These are phyloP conservation scores for Heliconius hewitsoni DNA, from an alignment of 1,140 invertebrate genomes.

Conservation along the genomic window DNA sequence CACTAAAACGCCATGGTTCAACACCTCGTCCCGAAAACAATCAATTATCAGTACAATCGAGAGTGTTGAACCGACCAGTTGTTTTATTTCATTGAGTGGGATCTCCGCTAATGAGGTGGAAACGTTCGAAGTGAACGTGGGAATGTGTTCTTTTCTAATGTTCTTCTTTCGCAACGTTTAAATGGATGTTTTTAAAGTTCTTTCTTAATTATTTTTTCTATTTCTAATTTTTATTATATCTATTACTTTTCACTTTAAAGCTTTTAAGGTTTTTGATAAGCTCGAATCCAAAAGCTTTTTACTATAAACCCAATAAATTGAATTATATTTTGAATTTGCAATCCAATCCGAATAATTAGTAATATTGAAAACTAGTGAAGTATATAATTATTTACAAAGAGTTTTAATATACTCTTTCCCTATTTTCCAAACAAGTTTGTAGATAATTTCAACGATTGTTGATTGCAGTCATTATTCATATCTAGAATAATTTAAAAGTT, in stretches of 20 bases:
- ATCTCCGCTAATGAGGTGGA: constrained; percentile 3
- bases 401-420: no score
- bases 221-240: neutral
- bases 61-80: constrained; percentile 14
- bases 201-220: neutral
- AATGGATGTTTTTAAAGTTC: neutral
- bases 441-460: neutral
- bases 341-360: no score
- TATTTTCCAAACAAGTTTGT: neutral
- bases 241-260: no score
- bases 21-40: constrained; percentile 6
- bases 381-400: no score
- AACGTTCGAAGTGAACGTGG: neutral
- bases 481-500: constrained; percentile 13
- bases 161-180: neutral
- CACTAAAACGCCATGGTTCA: neutral
- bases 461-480: neutral
- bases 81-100: constrained; percentile 17
- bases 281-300: no score
- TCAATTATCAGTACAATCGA: constrained; percentile 5
- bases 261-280: no score
- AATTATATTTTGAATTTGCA: no score
- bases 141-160: constrained; percentile 11
- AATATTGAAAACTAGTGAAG: no score
- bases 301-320: no score